These are phyloP conservation scores for Athalia rosae DNA, from an alignment of 2,888 invertebrate genomes.

Conservation along the genomic window DNA sequence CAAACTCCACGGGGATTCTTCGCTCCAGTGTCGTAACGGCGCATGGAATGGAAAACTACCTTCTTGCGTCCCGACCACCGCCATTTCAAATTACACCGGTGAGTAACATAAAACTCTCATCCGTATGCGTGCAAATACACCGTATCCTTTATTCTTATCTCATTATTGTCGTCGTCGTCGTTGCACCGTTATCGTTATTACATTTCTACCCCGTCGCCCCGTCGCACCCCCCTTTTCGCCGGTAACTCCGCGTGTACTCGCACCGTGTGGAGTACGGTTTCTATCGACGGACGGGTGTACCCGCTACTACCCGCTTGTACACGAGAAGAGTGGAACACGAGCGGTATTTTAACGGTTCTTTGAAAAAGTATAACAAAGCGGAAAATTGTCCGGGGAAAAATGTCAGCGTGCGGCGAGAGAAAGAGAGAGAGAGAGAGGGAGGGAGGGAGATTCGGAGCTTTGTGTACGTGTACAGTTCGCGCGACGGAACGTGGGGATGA, in stretches of 20 bases:
- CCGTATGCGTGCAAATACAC: background rate
- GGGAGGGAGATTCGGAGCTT: slow-evolving; percentile 15
- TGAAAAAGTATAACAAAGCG: slow-evolving; percentile 43
- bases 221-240: no score
- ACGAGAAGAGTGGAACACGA: background rate
- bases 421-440: background rate
- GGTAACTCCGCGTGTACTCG: no score
- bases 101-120: slow-evolving; percentile 48
- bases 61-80: slow-evolving; percentile 89
- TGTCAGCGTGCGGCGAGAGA: background rate
- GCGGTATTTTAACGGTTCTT: slow-evolving; percentile 24
- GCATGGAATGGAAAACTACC: slow-evolving; percentile 87
- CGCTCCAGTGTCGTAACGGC: slow-evolving; percentile 87
- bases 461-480: no score
- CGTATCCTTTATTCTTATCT: no score
- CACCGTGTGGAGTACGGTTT: no score
- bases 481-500: no score
- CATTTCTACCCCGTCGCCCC: no score
- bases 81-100: slow-evolving; percentile 91
- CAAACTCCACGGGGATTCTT: slow-evolving; percentile 87
- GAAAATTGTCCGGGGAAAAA: slow-evolving; percentile 35
- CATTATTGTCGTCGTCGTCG: no score
- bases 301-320: no score
- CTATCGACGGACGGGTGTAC: no score
- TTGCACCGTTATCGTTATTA: no score